Evolutionary conservation across 2,888 invertebrate species (phyloP), one percentile per base, ranked within the genome.

Genomic region (Cryptocheilus praepositus): DNA sequence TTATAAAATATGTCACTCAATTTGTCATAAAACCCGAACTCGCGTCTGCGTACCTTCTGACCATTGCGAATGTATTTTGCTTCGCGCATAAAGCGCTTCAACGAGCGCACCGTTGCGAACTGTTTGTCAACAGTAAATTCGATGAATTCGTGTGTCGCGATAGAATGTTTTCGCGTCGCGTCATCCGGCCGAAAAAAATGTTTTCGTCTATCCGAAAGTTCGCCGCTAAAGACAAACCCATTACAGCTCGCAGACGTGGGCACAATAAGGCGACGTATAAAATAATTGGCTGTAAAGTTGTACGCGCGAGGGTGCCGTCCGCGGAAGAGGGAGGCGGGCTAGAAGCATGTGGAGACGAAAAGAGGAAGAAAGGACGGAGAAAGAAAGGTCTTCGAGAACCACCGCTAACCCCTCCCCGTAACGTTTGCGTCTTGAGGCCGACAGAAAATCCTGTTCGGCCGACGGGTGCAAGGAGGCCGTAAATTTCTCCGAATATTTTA

Each of bases 231-330:
- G 36, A 11, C 11, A 11, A 11, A 11, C 8, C 36, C 36, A 36
- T 36, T 36, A 36, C 36, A 11, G 36, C 11, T 11, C 11, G 7
- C 36, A 74, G 74, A 70, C 71, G 72, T 54, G 66, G 60, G 61
- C 45, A 66, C 73, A 83, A 85, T 86, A 85, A 87, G 85, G 83
- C 79, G 76, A 77, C 77, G 81, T 81, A 84, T 86, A 85, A 86
- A 87, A 87, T 87, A 87, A 87, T 87, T 86, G 87, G 87, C 83
- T 82, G 86, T 87, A 86, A 87, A 87, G 80, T 85, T 81, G 79
- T 76, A 74, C 64, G 73, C 72, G 74, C 62, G 71, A 70, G 73
- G 73, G 69, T 76, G 73, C 59, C 71, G 74, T 63, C 62, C 46
- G 71, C 22, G 64, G 46, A 22, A 25, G 54, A 59, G 67, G 52